These are phyloP conservation scores for Brachyhypopomus occidentalis DNA, from an alignment of 2,113 vertebrate genomes.

Conservation along the genomic window DNA sequence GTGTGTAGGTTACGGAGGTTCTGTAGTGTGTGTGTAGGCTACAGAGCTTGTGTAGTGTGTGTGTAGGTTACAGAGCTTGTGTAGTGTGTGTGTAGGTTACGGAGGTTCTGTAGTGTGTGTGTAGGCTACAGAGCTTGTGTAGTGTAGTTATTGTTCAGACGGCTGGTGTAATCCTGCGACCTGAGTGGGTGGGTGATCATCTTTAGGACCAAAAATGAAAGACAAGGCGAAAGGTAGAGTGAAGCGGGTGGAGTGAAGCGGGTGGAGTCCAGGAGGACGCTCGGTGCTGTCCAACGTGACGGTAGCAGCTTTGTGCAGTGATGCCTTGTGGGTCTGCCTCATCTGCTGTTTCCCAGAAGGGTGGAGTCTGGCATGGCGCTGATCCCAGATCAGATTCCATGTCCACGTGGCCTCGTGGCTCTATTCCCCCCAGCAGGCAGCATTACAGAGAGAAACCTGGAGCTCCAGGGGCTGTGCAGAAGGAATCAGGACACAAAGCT, in stretches of 20 bases:
- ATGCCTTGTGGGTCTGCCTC: neutral
- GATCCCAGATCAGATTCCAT: neutral
- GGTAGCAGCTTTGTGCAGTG: too few relatives aligned
- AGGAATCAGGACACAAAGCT: neutral
- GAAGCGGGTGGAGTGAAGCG: neutral
- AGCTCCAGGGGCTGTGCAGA: neutral
- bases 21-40: too few relatives aligned
- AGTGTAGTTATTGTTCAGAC: neutral
- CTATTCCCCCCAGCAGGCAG: neutral
- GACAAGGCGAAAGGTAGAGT: neutral
- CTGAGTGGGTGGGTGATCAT: neutral
- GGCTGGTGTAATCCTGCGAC: neutral
- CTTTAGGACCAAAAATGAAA: neutral
- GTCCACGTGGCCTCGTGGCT: neutral
- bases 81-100: conserved; percentile 18
- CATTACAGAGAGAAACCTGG: neutral
- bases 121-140: neutral
- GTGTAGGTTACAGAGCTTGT: too few relatives aligned
- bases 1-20: too few relatives aligned
- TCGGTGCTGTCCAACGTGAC: too few relatives aligned
- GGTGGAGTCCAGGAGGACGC: neutral
- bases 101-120: conserved; percentile 21
- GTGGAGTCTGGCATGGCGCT: neutral
- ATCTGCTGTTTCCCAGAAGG: neutral
- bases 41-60: too few relatives aligned